Base-by-base conservation (phyloP, 2,113 vertebrate species). In the Daboia siamensis region DNA sequence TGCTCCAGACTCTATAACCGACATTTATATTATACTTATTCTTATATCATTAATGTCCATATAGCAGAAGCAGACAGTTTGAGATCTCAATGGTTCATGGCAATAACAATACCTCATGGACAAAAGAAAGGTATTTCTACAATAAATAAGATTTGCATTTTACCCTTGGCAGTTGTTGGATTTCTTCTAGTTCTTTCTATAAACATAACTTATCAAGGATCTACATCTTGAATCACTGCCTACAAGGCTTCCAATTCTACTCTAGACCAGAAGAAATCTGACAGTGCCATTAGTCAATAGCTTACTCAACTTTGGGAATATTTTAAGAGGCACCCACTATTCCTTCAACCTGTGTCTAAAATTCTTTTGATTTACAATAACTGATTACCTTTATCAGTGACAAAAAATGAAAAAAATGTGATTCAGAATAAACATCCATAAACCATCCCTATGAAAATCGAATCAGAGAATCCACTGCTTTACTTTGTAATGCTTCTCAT, bases 1-100 rank as follows among this genome's bases (percentile, higher is more conserved):
- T 80, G 21, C 20, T 21, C 1, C 17, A 80, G 33, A 44, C 15
- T 39, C 69, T 39, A n/a, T 17, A 7, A 92, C 93, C 93, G 88
- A 93, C 91, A 93, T 94, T 94, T 96, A 86, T 80, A 89, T 1
- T 84, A 88, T 64, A 93, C 92, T 96, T 88, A 90, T 46, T 91
- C 52, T 80, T 80, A 54, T 74, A 87, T 86, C 89, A 17, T 9
- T 52, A 61, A 80, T 17, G 23, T 44, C 57, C 87, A 51, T 44
- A 59, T 23, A 69, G 10, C 1, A 56, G 55, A 80, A 80, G 6
- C n/a, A 80, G 39, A 39, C 1, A 80, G 69, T 6, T 7, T 80
- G 69, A 33, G 13, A 74, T 74, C 5, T 74, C 29, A 33, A 13
- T 33, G n/a, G 15, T 29, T 9, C 24, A 61, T 61, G 3, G 24